Evolutionary conservation across 2,113 vertebrate species (phyloP).

Genomic region (Ornithorhynchus anatinus): DNA sequence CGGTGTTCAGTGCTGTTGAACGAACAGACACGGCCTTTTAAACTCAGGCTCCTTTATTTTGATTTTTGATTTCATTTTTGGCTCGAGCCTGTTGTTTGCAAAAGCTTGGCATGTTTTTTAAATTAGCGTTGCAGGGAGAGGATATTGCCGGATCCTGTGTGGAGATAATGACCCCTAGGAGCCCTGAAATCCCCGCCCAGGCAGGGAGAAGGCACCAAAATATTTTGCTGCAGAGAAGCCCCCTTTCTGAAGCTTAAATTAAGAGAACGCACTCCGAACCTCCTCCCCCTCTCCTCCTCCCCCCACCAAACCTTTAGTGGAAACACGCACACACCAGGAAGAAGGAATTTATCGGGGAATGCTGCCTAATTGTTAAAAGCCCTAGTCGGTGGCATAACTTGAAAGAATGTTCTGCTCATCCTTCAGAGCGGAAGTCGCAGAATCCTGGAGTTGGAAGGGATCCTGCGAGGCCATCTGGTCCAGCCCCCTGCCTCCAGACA

Average conservation of each 20-base stretch:
- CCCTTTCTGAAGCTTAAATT: neutral
- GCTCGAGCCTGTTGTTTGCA: constrained; percentile 40
- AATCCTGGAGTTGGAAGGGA: too few relatives aligned
- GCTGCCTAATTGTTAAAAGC: constrained; percentile 14
- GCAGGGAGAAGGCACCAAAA: constrained; percentile 62
- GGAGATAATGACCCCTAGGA: constrained; percentile 66
- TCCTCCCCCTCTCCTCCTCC: too few relatives aligned
- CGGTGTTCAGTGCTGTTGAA: too few relatives aligned
- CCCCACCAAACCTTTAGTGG: constrained; percentile 43
- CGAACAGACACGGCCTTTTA: too few relatives aligned
- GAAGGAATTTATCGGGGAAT: constrained; percentile 7
- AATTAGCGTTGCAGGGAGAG: constrained; percentile 71
- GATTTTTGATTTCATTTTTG: constrained; percentile 40
- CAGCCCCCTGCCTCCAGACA: too few relatives aligned
- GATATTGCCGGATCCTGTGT: constrained; percentile 74
- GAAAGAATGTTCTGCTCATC: neutral
- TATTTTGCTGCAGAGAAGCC: constrained; percentile 25
- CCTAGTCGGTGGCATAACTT: constrained; percentile 41
- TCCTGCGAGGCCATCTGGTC: too few relatives aligned
- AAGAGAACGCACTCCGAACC: too few relatives aligned
- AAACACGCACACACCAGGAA: constrained; percentile 41
- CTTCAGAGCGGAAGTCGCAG: too few relatives aligned
- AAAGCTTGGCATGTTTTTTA: constrained; percentile 65
- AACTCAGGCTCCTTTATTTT: too few relatives aligned
- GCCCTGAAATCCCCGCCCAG: constrained; percentile 66